A percentile compares a stretch with the other conserved stretches of the same genome.
These are phyloP conservation scores for Eupristina koningsbergeri DNA, from an alignment of 1,140 invertebrate genomes.

Conservation along the genomic window DNA sequence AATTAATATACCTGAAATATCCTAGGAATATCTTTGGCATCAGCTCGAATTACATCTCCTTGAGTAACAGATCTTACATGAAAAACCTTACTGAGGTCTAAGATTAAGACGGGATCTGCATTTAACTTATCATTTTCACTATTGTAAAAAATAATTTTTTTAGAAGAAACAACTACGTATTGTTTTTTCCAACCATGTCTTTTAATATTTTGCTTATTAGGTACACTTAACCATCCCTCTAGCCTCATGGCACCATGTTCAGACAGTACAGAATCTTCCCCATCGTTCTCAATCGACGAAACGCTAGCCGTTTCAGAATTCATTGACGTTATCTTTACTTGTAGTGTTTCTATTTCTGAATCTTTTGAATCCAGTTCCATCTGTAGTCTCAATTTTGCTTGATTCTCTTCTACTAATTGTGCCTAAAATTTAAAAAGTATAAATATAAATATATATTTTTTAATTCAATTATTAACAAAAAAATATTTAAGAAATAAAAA, in stretches of 20 bases:
- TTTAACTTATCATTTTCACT: slow-evolving; percentile 95
- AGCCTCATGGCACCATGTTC: slow-evolving; percentile 75
- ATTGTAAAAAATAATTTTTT: slow-evolving; percentile 98
- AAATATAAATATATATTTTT: too few species aligned
- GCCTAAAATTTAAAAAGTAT: slow-evolving; percentile 60
- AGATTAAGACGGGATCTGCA: slow-evolving; percentile 92
- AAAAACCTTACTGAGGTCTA: slow-evolving; percentile 98
- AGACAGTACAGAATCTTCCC: slow-evolving; percentile 81
- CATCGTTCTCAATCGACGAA: slow-evolving; percentile 90
- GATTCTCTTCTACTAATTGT: slow-evolving; percentile 79
- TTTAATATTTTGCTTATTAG: slow-evolving; percentile 95
- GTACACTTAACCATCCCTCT: slow-evolving; percentile 96
- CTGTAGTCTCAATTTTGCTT: slow-evolving; percentile 82
- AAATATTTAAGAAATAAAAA: not conserved
- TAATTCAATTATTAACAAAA: too few species aligned
- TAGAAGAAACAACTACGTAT: slow-evolving; percentile 96
- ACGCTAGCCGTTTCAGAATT: slow-evolving; percentile 92
- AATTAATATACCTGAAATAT: slow-evolving; percentile 89
- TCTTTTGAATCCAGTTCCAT: slow-evolving; percentile 98
- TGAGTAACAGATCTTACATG: slow-evolving; percentile 98
- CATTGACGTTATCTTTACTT: slow-evolving; percentile 83
- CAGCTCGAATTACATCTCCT: slow-evolving; percentile 97
- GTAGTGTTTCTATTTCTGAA: slow-evolving; percentile 93
- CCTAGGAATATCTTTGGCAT: slow-evolving; percentile 98
- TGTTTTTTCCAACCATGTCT: slow-evolving; percentile 97